Percentiles rank a stretch among this genome's conserved stretches.
These are phyloP conservation scores for Malacosoma neustria DNA, from an alignment of 2,888 invertebrate genomes.

Conservation along the genomic window DNA sequence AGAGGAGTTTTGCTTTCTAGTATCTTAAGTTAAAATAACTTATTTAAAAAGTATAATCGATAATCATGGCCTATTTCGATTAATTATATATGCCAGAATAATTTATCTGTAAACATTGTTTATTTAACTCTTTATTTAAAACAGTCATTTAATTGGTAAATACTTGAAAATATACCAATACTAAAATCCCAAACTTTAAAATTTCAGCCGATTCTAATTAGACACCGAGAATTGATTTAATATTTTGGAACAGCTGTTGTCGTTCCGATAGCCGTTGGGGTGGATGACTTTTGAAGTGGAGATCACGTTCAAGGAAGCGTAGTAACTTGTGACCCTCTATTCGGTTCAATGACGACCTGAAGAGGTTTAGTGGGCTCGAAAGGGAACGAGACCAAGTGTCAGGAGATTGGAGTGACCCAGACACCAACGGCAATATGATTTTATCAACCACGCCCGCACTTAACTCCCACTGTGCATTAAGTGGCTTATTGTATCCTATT, in stretches of 20 bases:
- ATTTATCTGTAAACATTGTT: no score
- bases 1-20: no score
- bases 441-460: neutral
- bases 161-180: no score
- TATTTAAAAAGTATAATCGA: no score
- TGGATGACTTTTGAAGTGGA: slow-evolving; percentile 19
- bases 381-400: slow-evolving; percentile 4
- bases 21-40: no score
- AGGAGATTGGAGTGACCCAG: neutral
- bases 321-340: slow-evolving; percentile 17
- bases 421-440: neutral
- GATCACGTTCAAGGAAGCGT: slow-evolving; percentile 20
- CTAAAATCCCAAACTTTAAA: no score
- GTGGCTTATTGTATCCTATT: slow-evolving; percentile 18
- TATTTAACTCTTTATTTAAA: no score
- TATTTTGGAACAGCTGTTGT: slow-evolving; percentile 17
- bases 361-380: slow-evolving; percentile 4
- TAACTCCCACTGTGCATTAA: slow-evolving; percentile 5
- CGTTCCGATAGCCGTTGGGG: slow-evolving; percentile 22
- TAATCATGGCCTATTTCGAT: no score
- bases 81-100: no score
- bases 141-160: no score
- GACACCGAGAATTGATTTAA: slow-evolving; percentile 7
- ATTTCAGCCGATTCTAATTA: no score
- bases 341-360: slow-evolving; percentile 11